Evolutionary conservation across 1,140 invertebrate genomes (phyloP), one percentile per base, ranked within the genome.

Genomic region (Ditylenchus dipsaci): DNA sequence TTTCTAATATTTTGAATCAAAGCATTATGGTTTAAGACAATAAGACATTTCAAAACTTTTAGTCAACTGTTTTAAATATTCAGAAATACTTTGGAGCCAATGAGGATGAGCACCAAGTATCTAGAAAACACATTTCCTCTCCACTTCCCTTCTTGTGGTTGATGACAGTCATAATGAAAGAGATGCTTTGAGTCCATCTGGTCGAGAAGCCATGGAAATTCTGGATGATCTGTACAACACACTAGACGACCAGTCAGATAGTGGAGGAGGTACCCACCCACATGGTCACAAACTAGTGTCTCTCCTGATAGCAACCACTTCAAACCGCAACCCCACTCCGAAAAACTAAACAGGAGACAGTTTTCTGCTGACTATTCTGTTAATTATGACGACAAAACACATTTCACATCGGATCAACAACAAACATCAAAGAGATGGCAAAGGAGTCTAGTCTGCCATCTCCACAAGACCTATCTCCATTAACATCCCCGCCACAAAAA

Each of bases 141-240:
- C 61, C 61, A 21, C 33, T 45, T 3, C 38, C 47, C 33, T 49
- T 0, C 38, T 45, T 30, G 17, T 33, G 38, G 38, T 45, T 15
- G 21, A 23, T 17, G 21, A 62, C 19, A 45, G 27, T 38, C 8
- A 38, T 23, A 62, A 27, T 65, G n/a, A 30, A 15, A 26, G n/a
- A 60, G 8, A 57, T 38, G 33, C 33, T 1, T 27, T 67, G 27
- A 67, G 65, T 43, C 66, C 66, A 15, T 60, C 75, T 29, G 61
- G 75, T 27, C 62, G 61, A 57, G 76, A 81, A 71, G 79, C 79
- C 7, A 71, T 78, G 27, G 68, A 78, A 56, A 78, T 78, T 49
- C 59, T 82, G 60, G 76, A 81, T 33, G 76, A 82, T 33, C 47
- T 78, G 11, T 78, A 77, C 63, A 64, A 60, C 42, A 59, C 56